Percentiles rank a stretch among this genome's conserved stretches.
Evolutionary conservation across 2,888 invertebrate genomes (phyloP).

Genomic region (Ormyrus pomaceus): DNA sequence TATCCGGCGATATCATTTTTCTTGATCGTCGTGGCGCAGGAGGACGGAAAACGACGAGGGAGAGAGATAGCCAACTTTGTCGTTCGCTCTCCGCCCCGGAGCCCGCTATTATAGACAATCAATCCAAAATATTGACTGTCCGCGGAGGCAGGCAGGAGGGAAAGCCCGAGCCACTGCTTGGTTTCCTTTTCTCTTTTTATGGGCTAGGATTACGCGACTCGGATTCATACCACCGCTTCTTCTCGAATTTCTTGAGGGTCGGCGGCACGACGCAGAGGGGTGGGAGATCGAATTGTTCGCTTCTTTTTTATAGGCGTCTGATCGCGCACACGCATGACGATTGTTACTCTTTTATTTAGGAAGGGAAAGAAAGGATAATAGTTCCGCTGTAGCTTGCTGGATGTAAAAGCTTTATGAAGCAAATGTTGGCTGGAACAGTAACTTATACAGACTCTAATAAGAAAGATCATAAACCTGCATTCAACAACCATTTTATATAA

Average conservation of each 20-base stretch:
- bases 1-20: slow-evolving; percentile 73
- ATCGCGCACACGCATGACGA: background rate
- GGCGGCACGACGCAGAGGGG: background rate
- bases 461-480: no score
- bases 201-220: slow-evolving; percentile 44
- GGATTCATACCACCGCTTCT: slow-evolving; percentile 23
- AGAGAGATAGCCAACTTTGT: slow-evolving; percentile 53
- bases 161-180: slow-evolving; percentile 5
- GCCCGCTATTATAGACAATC: slow-evolving; percentile 74
- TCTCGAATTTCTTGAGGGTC: slow-evolving; percentile 49
- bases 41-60: slow-evolving; percentile 53
- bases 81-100: slow-evolving; percentile 59
- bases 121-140: slow-evolving; percentile 68
- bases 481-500: no score
- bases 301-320: slow-evolving; percentile 29
- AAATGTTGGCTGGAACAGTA: no score
- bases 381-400: no score
- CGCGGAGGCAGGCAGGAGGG: slow-evolving; percentile 7
- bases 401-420: no score
- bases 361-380: no score
- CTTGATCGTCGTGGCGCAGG: slow-evolving; percentile 70
- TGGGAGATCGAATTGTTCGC: slow-evolving; percentile 2
- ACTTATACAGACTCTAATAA: no score
- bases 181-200: slow-evolving; percentile 41
- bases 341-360: slow-evolving; percentile 25